Evolutionary conservation across 2,797 vertebrate species (phyloP), one percentile per base, ranked within the genome.

Genomic region (Galago senegalensis): DNA sequence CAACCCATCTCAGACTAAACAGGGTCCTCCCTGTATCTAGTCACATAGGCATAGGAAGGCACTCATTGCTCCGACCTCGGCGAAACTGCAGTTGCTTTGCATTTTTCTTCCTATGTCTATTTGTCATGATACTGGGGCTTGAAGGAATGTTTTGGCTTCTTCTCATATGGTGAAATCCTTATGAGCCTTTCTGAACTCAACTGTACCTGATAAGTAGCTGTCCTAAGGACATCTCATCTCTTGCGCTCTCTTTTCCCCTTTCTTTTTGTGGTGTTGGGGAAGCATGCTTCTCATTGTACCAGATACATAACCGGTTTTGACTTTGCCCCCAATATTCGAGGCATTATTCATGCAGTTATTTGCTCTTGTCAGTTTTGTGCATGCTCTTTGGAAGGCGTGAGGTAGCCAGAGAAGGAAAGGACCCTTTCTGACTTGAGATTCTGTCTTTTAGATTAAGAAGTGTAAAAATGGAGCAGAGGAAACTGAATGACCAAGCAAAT

Each of bases 381-480:
- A 99, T 99, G 99, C 98, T 99, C 98, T 98, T 98, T 98, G 98
- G 97, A 99, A 99, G 98, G 98, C 97, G 96, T 97, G 76, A 53
- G 63, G n/a, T 40, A 49, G 85, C 65, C 49, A 8, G 72, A 93
- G 98, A 92, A 98, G 76, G 91, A 98, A 98, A 96, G 82, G 31
- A 91, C 80, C 56, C 20, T 97, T 97, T 98, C 98, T 99, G 97
- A 99, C 98, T 99, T 99, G 95, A 98, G 98, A 98, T 99, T 99
- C 99, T 98, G 97, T 99, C 99, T 99, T 99, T 99, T 99, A 99
- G 99, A 99, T 99, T 99, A 98, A 99, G 99, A 99, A 99, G 99
- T 99, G 99, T 99, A 98, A 99, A 99, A 99, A 99, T 99, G 99
- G 99, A 99, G 98, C 99, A 99, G 99, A 99, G 99, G 98, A 99